Percentiles rank a stretch among this genome's conserved stretches.
phyloP scores from a whole-genome alignment of 1,140 invertebrate genomes.

The Epicauta chinensis region DNA sequence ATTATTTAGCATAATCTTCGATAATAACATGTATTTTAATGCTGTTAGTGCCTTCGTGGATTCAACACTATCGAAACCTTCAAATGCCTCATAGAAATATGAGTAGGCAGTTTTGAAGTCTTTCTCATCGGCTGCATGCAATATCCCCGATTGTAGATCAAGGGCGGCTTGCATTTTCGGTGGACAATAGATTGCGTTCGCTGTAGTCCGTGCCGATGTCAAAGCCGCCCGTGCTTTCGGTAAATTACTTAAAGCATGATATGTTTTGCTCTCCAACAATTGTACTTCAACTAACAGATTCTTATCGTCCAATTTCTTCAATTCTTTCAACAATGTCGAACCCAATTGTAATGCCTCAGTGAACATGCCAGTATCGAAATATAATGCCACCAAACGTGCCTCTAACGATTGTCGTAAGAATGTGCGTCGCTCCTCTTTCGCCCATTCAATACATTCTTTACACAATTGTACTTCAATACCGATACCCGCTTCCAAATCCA shows the following conservation, averaged over 20 bases:
- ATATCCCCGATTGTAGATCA: slow-evolving; percentile 95
- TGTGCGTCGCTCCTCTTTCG: slow-evolving; percentile 93
- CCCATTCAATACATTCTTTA: slow-evolving; percentile 99
- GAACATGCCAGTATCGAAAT: slow-evolving; percentile 90
- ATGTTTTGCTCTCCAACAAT: slow-evolving; percentile 96
- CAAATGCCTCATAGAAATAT: slow-evolving; percentile 99
- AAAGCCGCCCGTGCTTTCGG: slow-evolving; percentile 95
- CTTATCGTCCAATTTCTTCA: slow-evolving; percentile 99
- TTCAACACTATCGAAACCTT: slow-evolving; percentile 96
- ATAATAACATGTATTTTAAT: slow-evolving; percentile 98
- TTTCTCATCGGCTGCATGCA: slow-evolving; percentile 97
- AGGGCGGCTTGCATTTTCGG: slow-evolving; percentile 96
- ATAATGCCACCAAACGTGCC: slow-evolving; percentile 86
- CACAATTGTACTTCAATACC: slow-evolving; percentile 86
- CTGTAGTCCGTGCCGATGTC: slow-evolving; percentile 96
- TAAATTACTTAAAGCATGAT: slow-evolving; percentile 94
- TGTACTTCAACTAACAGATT: slow-evolving; percentile 96
- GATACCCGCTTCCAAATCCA: slow-evolving; percentile 91
- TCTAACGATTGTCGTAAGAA: slow-evolving; percentile 96
- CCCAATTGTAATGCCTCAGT: slow-evolving; percentile 78
- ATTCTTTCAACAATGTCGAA: slow-evolving; percentile 80
- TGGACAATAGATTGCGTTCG: slow-evolving; percentile 98
- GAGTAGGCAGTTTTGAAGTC: slow-evolving; percentile 99
- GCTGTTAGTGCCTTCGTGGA: slow-evolving; percentile 85
- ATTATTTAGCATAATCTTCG: slow-evolving; percentile 95